These are phyloP conservation scores for Lasiurus cinereus DNA, from an alignment of 2,113 vertebrate species.

Conservation along the genomic window DNA sequence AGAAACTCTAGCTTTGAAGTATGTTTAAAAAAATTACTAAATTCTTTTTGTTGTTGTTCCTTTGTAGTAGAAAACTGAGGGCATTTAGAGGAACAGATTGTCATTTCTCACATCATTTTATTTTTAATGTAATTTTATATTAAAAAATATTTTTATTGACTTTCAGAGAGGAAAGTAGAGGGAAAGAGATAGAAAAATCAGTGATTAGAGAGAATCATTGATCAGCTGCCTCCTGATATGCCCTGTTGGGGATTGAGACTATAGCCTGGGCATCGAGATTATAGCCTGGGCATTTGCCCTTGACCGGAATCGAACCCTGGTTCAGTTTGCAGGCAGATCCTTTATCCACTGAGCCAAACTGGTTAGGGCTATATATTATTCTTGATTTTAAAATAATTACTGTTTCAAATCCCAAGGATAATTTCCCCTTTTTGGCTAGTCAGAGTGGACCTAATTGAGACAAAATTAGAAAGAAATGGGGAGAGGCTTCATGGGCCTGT, in stretches of 20 bases:
- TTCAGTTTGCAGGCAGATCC: too few species aligned
- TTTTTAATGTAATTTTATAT: conserved; percentile 55
- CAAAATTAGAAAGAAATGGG: conserved; percentile 45
- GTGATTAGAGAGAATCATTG: too few species aligned
- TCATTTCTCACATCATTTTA: conserved; percentile 55
- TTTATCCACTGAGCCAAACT: too few species aligned
- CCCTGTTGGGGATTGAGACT: too few species aligned
- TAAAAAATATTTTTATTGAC: neutral
- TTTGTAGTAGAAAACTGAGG: conserved; percentile 54
- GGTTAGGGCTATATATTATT: neutral
- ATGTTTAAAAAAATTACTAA: conserved; percentile 24
- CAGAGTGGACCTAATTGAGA: conserved; percentile 45
- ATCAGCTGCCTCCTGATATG: too few species aligned
- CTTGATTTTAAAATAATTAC: conserved; percentile 47
- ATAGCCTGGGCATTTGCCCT: too few species aligned
- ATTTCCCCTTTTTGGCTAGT: conserved; percentile 51
- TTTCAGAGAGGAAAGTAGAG: too few species aligned
- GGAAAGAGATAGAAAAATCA: too few species aligned
- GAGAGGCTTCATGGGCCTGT: neutral
- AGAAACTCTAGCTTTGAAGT: conserved; percentile 50
- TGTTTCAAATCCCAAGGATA: conserved; percentile 8
- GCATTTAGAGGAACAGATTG: neutral
- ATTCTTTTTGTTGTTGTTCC: conserved; percentile 44
- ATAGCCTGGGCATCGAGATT: too few species aligned
- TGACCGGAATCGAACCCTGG: too few species aligned